A percentile compares a stretch with the other conserved stretches of the same genome.
Evolutionary conservation across 1,140 invertebrate genomes (phyloP).

Genomic region (Parapsyche elsis): DNA sequence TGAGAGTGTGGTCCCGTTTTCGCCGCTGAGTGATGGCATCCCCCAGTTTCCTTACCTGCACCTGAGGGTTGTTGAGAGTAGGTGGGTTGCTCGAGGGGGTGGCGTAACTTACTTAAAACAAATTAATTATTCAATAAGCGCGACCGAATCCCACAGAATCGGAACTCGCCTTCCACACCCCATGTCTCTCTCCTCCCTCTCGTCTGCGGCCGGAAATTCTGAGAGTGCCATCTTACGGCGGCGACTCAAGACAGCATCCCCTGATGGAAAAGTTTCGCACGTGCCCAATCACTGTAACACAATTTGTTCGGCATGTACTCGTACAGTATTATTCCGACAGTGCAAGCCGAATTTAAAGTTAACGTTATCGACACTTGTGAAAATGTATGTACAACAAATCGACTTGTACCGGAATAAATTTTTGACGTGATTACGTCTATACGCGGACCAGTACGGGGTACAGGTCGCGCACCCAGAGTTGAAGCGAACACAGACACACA

Average conservation of each 20-base stretch:
- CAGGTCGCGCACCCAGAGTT: too few species aligned
- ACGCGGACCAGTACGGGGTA: too few species aligned
- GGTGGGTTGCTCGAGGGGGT: neutral
- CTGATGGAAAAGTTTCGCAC: neutral
- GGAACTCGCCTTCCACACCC: neutral
- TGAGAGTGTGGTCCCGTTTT: neutral
- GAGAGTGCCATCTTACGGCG: neutral
- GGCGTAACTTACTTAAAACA: conserved; percentile 56
- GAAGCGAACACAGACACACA: too few species aligned
- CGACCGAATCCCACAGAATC: conserved; percentile 7
- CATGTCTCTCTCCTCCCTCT: neutral
- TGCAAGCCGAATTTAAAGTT: too few species aligned
- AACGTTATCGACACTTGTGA: too few species aligned
- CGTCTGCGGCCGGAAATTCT: neutral
- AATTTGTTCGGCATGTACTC: too few species aligned
- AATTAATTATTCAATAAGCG: conserved; percentile 56
- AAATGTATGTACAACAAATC: too few species aligned
- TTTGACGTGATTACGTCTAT: too few species aligned
- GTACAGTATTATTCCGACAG: too few species aligned
- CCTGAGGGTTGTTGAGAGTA: conserved; percentile 17
- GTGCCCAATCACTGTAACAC: neutral
- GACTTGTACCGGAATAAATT: too few species aligned
- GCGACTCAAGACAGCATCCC: neutral
- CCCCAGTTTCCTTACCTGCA: conserved; percentile 46
- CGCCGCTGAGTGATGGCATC: conserved; percentile 25